A percentile compares a stretch with the other conserved stretches of the same genome.
phyloP scores from a whole-genome alignment of 2,113 vertebrate genomes.

The Typhlomys cinereus region DNA sequence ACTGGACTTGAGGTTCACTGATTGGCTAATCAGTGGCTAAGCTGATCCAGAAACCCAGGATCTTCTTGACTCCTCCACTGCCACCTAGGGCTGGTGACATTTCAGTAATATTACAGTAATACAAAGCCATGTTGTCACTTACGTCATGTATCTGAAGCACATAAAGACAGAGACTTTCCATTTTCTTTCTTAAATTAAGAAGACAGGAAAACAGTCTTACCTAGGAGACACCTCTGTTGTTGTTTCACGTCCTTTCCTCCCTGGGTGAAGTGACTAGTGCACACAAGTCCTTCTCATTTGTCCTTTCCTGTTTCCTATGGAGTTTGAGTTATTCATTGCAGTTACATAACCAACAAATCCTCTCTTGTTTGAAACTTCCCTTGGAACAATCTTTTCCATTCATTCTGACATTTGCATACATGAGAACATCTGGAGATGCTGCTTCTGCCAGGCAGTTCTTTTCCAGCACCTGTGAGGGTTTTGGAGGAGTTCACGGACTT shows the following conservation, averaged over 20 bases:
- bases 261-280: background rate
- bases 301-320: background rate
- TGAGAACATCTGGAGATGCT: slow-evolving; percentile 26
- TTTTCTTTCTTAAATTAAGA: background rate
- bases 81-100: background rate
- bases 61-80: background rate
- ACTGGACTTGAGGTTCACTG: background rate
- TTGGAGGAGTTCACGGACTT: background rate
- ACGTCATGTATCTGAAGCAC: background rate
- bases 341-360: background rate
- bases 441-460: background rate
- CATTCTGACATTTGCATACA: background rate
- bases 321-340: slow-evolving; percentile 37
- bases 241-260: background rate
- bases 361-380: background rate
- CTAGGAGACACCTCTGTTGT: background rate
- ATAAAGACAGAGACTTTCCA: background rate
- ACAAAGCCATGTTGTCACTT: no score
- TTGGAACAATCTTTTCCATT: slow-evolving; percentile 4
- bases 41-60: background rate
- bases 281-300: background rate
- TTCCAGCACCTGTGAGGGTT: background rate
- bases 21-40: background rate
- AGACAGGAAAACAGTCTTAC: background rate
- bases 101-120: no score